Percentiles rank a stretch among this genome's conserved stretches.
Evolutionary conservation across 2,797 vertebrate species (phyloP).

Genomic region (Eulemur mongoz): DNA sequence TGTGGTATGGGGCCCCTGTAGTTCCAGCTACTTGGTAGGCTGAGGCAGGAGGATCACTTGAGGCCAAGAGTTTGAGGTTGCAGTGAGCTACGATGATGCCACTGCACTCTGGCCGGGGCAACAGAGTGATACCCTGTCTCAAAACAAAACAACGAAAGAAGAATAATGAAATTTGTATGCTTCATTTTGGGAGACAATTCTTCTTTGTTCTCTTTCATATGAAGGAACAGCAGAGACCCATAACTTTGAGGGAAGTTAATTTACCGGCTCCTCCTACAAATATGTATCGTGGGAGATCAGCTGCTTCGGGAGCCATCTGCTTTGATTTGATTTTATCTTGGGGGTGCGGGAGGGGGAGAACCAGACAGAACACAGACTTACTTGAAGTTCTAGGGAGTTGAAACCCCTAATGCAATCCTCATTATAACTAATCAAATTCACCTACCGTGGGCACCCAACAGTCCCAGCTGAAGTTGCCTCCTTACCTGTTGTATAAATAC

Average conservation of each 20-base stretch:
- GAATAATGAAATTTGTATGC: background rate
- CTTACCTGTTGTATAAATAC: background rate
- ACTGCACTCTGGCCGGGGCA: background rate
- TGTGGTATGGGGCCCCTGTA: background rate
- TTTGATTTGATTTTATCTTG: background rate
- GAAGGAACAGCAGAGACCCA: background rate
- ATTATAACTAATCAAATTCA: background rate
- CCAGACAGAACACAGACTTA: background rate
- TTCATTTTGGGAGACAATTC: background rate
- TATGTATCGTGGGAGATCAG: background rate
- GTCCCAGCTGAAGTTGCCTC: background rate
- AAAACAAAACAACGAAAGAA: slow-evolving; percentile 23
- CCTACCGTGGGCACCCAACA: background rate
- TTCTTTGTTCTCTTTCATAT: slow-evolving; percentile 11
- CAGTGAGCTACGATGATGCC: background rate
- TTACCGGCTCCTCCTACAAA: background rate
- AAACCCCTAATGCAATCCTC: background rate
- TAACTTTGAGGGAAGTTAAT: background rate
- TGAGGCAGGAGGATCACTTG: background rate
- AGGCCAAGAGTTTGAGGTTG: background rate
- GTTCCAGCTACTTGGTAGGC: background rate
- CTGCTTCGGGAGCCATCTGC: background rate
- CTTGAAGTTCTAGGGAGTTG: background rate
- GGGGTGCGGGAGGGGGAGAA: background rate
- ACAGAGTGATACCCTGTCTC: background rate